These are phyloP conservation scores for Copidosoma aretas DNA, from an alignment of 2,888 invertebrate species.

Conservation along the genomic window DNA sequence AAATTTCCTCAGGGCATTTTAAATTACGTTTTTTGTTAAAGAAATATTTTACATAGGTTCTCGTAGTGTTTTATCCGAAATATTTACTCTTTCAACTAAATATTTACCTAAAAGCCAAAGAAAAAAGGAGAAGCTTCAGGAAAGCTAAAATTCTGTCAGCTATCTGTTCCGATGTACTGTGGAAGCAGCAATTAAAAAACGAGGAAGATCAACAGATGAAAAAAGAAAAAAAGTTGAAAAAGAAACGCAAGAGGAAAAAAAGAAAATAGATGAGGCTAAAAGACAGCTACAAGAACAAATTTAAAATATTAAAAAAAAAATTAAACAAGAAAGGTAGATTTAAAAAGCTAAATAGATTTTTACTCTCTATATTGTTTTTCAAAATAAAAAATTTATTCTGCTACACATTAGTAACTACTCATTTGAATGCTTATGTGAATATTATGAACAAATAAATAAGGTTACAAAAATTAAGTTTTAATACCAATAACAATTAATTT, in stretches of 20 bases:
- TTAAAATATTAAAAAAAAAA: conserved; percentile 1
- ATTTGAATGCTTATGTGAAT: no score
- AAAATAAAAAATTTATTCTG: no score
- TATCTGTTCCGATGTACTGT: conserved; percentile 14
- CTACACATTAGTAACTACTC: no score
- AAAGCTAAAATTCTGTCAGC: conserved; percentile 19
- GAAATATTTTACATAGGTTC: neutral
- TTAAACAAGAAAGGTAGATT: no score
- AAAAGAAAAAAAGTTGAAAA: conserved; percentile 3
- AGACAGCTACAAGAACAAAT: conserved; percentile 11
- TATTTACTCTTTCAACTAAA: conserved; percentile 17
- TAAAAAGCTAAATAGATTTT: no score
- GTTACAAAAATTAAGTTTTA: no score
- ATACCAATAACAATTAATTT: no score
- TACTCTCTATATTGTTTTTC: no score
- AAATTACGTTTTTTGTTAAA: neutral
- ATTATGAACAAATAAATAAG: no score
- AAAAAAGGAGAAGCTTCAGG: conserved; percentile 8
- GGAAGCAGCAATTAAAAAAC: conserved; percentile 1
- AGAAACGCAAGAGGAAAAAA: no score
- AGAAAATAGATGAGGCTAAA: neutral
- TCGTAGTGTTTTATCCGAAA: neutral
- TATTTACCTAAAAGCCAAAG: conserved; percentile 24
- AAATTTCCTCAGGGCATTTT: no score
- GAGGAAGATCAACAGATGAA: conserved; percentile 8